phyloP scores from a whole-genome alignment of 1,140 invertebrate genomes.

The Drosophila mayri region DNA sequence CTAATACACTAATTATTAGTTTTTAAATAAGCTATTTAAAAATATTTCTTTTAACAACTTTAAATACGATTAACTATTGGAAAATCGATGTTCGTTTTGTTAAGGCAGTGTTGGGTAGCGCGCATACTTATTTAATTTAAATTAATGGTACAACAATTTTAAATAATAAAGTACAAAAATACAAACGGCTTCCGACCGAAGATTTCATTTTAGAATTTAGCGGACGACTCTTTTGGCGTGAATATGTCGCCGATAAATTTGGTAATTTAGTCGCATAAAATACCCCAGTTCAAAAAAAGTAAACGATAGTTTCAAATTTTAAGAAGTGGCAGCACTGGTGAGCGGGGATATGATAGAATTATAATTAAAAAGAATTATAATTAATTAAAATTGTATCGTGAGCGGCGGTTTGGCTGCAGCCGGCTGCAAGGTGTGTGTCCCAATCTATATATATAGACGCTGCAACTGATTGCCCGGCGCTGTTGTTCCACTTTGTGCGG shows the following conservation, averaged over 20 bases:
- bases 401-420: constrained; percentile 34
- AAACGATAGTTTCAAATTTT: neutral
- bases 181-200: no score
- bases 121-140: no score
- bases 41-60: no score
- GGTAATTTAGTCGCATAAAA: neutral
- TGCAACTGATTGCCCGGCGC: neutral
- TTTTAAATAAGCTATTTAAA: neutral
- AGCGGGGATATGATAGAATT: constrained; percentile 8
- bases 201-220: no score
- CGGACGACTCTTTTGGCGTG: no score
- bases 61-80: neutral
- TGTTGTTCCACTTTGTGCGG: constrained; percentile 18
- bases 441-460: constrained; percentile 19
- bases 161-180: no score
- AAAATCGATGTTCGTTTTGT: neutral
- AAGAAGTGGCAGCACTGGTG: constrained; percentile 1
- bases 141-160: no score
- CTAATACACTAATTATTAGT: neutral
- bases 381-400: constrained; percentile 12
- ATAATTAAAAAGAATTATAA: constrained; percentile 11
- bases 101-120: constrained; percentile 11
- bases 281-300: neutral
- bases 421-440: constrained; percentile 32
- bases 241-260: neutral